phyloP scores from a whole-genome alignment of 2,113 vertebrate species.

The Clarias gariepinus region DNA sequence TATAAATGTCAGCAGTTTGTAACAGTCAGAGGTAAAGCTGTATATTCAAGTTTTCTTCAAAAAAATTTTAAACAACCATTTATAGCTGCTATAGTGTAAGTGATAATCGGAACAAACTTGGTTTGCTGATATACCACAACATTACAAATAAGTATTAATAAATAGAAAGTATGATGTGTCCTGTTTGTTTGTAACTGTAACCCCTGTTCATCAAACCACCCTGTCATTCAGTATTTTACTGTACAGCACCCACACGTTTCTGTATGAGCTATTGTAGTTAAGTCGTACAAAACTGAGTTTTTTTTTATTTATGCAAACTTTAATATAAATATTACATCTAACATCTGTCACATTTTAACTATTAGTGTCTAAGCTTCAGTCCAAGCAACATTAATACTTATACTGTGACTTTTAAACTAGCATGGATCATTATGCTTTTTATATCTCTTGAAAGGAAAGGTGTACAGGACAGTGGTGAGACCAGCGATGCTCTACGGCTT shows the following conservation, averaged over 20 bases:
- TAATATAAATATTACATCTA: neutral
- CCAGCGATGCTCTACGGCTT: no score
- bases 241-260: neutral
- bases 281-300: neutral
- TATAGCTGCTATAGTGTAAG: neutral
- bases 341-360: neutral
- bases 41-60: neutral
- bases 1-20: neutral
- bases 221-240: no score
- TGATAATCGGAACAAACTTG: neutral
- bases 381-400: neutral
- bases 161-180: neutral
- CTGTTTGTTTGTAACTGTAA: neutral
- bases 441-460: no score
- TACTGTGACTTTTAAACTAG: neutral
- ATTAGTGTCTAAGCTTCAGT: neutral
- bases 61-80: neutral
- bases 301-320: neutral
- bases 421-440: neutral
- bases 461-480: no score
- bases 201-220: no score
- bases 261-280: neutral
- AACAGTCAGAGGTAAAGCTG: neutral
- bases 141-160: neutral
- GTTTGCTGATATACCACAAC: neutral